These are phyloP conservation scores for Darevskia nairensis DNA, from an alignment of 2,797 vertebrate genomes.

Conservation along the genomic window DNA sequence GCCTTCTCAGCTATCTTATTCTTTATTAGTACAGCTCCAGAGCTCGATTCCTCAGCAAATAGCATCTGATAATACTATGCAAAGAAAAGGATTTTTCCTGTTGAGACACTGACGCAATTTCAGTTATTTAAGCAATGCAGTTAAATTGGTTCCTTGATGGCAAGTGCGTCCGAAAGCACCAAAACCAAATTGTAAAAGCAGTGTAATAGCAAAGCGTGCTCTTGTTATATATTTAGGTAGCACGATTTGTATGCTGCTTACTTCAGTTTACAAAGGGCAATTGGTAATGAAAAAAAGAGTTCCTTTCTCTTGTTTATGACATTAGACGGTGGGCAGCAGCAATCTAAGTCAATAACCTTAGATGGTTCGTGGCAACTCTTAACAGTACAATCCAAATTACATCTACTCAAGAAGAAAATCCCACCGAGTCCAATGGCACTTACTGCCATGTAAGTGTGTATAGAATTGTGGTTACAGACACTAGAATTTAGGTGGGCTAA, in stretches of 20 bases:
- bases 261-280: no score
- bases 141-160: slow-evolving; percentile 7
- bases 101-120: slow-evolving; percentile 16
- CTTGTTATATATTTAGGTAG: neutral
- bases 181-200: neutral
- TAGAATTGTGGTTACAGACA: no score
- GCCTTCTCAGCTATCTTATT: neutral
- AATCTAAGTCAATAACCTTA: neutral
- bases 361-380: neutral
- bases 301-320: neutral
- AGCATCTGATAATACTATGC: neutral
- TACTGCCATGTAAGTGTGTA: no score
- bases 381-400: neutral
- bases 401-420: no score
- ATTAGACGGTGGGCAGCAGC: neutral
- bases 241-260: no score
- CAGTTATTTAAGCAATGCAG: accelerated
- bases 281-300: neutral
- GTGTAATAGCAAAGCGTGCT: neutral
- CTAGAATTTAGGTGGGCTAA: no score
- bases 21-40: neutral
- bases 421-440: no score
- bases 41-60: neutral
- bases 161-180: neutral
- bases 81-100: neutral